phyloP scores from a whole-genome alignment of 2,113 vertebrate genomes.

The Calyptomena viridis region DNA sequence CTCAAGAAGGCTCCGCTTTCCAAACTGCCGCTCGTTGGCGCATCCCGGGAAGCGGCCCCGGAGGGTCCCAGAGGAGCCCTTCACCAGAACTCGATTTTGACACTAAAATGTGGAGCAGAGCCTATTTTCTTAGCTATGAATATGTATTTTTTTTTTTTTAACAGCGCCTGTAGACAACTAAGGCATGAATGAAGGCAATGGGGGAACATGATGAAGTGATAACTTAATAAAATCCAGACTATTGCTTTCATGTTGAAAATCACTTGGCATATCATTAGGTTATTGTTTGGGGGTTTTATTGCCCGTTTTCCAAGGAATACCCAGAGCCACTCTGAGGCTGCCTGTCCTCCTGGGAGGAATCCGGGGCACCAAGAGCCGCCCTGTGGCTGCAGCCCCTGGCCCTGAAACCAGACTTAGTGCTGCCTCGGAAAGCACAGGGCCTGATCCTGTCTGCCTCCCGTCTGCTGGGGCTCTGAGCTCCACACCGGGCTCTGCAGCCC shows the following conservation, averaged over 20 bases:
- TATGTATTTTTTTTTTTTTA: background rate
- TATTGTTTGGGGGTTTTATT: background rate
- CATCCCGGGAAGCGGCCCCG: background rate
- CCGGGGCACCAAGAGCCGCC: background rate
- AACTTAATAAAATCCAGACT: conserved; percentile 41
- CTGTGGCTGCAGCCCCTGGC: background rate
- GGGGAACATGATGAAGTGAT: conserved; percentile 10
- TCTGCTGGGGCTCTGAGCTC: no score
- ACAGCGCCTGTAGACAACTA: background rate
- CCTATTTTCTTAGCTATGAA: background rate
- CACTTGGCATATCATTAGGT: background rate
- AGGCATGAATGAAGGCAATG: background rate
- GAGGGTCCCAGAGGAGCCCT: background rate
- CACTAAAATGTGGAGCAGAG: background rate
- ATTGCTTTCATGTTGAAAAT: background rate
- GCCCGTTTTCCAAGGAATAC: background rate
- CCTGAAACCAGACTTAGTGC: background rate
- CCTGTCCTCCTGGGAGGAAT: background rate
- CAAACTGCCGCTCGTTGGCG: background rate
- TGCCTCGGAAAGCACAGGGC: background rate
- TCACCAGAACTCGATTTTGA: background rate
- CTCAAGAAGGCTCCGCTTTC: background rate
- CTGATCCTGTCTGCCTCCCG: background rate
- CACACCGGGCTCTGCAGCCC: background rate
- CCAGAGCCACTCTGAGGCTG: background rate